Percentiles rank a stretch among this genome's conserved stretches.
These are phyloP conservation scores for Enteromius viviparus DNA, from an alignment of 2,797 vertebrate genomes.

Conservation along the genomic window DNA sequence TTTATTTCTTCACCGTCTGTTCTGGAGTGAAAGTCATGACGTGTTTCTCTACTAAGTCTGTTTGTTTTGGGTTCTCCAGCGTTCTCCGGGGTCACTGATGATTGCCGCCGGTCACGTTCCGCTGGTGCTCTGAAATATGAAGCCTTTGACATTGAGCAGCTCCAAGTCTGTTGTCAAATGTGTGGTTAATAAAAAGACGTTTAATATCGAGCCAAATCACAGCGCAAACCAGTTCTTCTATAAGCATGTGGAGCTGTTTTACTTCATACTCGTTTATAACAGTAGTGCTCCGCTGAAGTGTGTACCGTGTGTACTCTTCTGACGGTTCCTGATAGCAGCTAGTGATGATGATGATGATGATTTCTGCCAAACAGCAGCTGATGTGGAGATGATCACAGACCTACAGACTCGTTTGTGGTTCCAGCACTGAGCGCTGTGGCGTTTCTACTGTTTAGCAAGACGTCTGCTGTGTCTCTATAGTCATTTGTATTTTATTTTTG, in stretches of 20 bases:
- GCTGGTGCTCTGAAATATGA: not conserved
- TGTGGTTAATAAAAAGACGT: not conserved
- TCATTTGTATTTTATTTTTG: slow-evolving; percentile 83
- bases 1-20: not conserved
- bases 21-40: not conserved
- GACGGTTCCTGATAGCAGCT: not conserved
- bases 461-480: slow-evolving; percentile 76
- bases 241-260: not conserved
- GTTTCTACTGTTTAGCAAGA: slow-evolving; percentile 59
- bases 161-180: not conserved
- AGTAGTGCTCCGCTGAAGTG: not conserved
- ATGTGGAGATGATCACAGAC: not conserved
- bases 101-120: not conserved
- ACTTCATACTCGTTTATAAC: not conserved
- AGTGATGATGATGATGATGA: slow-evolving; percentile 6
- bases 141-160: not conserved
- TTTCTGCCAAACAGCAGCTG: not conserved
- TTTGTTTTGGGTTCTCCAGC: not conserved
- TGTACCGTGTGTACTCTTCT: not conserved
- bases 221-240: slow-evolving; percentile 2
- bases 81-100: not conserved
- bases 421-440: slow-evolving; percentile 64
- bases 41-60: not conserved
- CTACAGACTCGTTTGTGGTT: not conserved
- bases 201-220: slow-evolving; percentile 19